Conservation (phyloP, 2,797 vertebrate species). For the Syngnathus rostellatus region DNA sequence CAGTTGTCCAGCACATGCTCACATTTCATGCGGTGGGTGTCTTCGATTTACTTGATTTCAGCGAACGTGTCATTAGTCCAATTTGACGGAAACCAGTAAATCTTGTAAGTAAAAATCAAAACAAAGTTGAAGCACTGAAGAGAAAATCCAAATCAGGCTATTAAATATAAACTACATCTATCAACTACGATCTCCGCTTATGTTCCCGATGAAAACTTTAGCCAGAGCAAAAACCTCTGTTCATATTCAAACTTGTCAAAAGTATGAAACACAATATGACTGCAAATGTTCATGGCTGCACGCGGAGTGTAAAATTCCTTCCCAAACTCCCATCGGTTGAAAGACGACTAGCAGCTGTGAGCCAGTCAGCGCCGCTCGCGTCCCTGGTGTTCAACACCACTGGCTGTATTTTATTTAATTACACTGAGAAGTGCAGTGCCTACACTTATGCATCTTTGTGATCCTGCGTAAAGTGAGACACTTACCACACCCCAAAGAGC, state of each 20-base stretch:
- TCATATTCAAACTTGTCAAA: constrained; percentile 3
- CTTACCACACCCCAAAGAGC: constrained; percentile 35
- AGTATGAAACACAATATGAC: constrained; percentile 2
- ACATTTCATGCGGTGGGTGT: background rate
- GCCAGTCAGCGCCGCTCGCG: background rate
- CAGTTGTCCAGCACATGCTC: background rate
- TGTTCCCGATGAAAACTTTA: background rate
- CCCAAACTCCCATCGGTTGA: constrained; percentile 2
- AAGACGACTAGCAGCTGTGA: constrained; percentile 4
- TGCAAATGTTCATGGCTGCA: background rate
- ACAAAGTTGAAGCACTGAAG: too few species aligned
- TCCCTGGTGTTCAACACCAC: background rate
- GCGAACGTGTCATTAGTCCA: background rate
- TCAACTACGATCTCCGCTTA: background rate
- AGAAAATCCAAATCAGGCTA: background rate
- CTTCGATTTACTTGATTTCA: background rate
- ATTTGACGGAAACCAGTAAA: background rate
- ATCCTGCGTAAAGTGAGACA: constrained; percentile 37
- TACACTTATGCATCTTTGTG: constrained; percentile 39
- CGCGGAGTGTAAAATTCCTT: constrained; percentile 6
- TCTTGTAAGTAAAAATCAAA: too few species aligned
- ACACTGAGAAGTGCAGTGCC: constrained; percentile 18
- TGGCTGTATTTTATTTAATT: constrained; percentile 34
- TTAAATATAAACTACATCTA: background rate
- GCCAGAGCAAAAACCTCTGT: background rate